These are phyloP conservation scores for Asteroscopus sphinx DNA, from an alignment of 2,888 invertebrate genomes.

Conservation along the genomic window DNA sequence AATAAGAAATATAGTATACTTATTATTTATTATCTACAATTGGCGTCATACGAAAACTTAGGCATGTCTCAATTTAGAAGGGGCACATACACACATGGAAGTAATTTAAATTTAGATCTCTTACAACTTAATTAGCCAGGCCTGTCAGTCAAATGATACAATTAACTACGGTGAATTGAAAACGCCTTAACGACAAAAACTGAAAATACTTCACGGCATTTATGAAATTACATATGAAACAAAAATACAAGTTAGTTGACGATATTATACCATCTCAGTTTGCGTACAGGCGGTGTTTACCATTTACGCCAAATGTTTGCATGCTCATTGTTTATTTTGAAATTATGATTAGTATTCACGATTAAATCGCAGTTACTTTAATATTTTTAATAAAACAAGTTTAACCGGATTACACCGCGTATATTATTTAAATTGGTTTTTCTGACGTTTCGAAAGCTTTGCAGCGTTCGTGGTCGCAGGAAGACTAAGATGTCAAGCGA, in stretches of 20 bases:
- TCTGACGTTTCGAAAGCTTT: too few species aligned
- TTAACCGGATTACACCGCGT: too few species aligned
- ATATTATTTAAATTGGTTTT: too few species aligned
- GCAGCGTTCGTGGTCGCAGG: too few species aligned
- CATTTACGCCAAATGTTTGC: slow-evolving; percentile 5
- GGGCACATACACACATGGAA: neutral
- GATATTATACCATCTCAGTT: slow-evolving; percentile 7
- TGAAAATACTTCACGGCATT: slow-evolving; percentile 12
- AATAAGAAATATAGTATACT: too few species aligned
- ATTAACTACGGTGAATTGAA: slow-evolving; percentile 12
- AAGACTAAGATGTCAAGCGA: too few species aligned
- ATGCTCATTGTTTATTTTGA: neutral
- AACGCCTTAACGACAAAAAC: slow-evolving; percentile 1
- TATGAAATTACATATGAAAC: slow-evolving; percentile 25
- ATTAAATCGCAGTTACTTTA: neutral
- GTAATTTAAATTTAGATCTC: slow-evolving; percentile 9
- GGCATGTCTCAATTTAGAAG: neutral
- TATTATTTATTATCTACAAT: too few species aligned
- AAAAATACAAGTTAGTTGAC: slow-evolving; percentile 6
- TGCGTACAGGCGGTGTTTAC: neutral
- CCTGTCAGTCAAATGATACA: slow-evolving; percentile 12
- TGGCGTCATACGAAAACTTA: neutral
- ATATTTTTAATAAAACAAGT: too few species aligned
- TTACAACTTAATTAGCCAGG: slow-evolving; percentile 25
- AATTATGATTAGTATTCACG: neutral